Base-by-base conservation (phyloP, 2,113 vertebrate species). In the Archilochus colubris region DNA sequence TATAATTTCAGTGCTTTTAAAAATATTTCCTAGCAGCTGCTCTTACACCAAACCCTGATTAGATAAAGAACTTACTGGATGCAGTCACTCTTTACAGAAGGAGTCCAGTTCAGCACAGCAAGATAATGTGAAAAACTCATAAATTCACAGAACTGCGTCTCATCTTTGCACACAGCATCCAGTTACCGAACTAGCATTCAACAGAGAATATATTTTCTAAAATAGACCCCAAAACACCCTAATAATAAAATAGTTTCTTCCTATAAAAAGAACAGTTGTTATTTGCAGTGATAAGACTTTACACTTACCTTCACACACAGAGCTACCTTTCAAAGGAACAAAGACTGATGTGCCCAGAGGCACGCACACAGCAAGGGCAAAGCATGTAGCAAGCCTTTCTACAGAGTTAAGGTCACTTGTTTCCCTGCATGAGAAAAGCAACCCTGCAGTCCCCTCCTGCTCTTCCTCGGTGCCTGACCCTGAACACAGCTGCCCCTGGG, bases 361-460 rank as follows among this genome's bases (percentile, higher is more conserved):
- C 74, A 86, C 1, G 53, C 36, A 74, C 36, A 62, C 9, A 57
- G 38, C 28, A 25, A 58, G 30, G 27, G n/a, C 61, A 75, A 69
- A 50, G 58, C 51, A 46, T 1, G 0, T 2, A 81, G 30, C 40
- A 75, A 82, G 38, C 46, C 55, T 23, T 91, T 86, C 53, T 46
- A 30, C 51, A 86, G 85, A 95, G 92, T 90, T 90, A 94, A 91
- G 82, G 79, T 90, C 76, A 63, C 61, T 84, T 72, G 57, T 54
- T 91, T 86, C 53, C 36, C 3, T 2, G 79, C 40, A 78, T 21
- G 18, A 95, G 61, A 89, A 93, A 88, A 86, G 48, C 59, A 94
- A 77, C 31, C 12, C 38, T 2, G 5, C 13, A 55, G 36, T 27
- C 25, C 59, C 63, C n/a, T 87, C 46, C 66, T 80, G 63, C 76